Conservation (phyloP, 2,888 invertebrate genomes). For the Drosophila percnosoma region DNA sequence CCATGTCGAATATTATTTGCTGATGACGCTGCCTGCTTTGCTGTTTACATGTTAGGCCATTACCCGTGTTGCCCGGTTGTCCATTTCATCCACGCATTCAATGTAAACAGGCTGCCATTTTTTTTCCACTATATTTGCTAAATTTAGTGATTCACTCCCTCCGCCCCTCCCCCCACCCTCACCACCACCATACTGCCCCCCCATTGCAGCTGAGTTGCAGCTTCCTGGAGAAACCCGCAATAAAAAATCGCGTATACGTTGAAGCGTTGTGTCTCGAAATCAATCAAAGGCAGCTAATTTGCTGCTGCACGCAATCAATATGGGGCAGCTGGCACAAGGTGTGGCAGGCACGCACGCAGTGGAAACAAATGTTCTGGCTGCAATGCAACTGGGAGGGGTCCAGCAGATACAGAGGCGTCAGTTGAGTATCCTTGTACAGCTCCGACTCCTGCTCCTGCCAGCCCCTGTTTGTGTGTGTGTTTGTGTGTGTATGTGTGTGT, state of each 20-base stretch:
- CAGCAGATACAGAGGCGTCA: constrained; percentile 46
- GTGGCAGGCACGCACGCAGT: constrained; percentile 2
- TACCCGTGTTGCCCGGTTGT: constrained; percentile 39
- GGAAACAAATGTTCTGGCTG: constrained; percentile 1
- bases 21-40: neutral
- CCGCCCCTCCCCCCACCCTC: neutral
- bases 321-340: constrained; percentile 8
- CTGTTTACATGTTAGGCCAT: constrained; percentile 56
- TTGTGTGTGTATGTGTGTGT: constrained; percentile 1
- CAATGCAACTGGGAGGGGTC: constrained; percentile 33
- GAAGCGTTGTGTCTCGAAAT: constrained; percentile 49
- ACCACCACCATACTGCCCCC: neutral
- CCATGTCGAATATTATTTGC: neutral
- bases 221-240: constrained; percentile 34
- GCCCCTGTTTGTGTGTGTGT: constrained; percentile 1
- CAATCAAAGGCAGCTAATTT: constrained; percentile 71
- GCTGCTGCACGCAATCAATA: constrained; percentile 72
- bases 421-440: constrained; percentile 39
- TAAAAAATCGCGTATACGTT: constrained; percentile 41
- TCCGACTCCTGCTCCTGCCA: constrained; percentile 1
- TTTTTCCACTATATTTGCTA: constrained; percentile 3
- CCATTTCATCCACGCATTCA: constrained; percentile 22
- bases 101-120: constrained; percentile 44
- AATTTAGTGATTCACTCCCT: constrained; percentile 22
- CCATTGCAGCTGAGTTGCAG: constrained; percentile 27